These are phyloP conservation scores for Lysiphlebus fabarum DNA, from an alignment of 1,140 invertebrate genomes.

Conservation along the genomic window DNA sequence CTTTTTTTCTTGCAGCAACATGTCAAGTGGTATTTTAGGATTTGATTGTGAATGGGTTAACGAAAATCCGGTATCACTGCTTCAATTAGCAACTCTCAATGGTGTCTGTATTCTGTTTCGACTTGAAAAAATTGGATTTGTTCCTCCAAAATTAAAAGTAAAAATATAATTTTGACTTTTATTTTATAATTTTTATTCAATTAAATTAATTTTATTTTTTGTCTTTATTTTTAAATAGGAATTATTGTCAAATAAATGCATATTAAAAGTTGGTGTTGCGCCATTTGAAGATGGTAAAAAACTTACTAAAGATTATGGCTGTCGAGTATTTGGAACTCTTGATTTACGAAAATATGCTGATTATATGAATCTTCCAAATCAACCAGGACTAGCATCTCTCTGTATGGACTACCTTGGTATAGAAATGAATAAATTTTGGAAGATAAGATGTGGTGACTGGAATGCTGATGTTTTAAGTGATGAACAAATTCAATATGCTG, in stretches of 20 bases:
- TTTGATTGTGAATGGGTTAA: slow-evolving; percentile 74
- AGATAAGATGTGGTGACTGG: slow-evolving; percentile 71
- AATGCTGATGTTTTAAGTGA: slow-evolving; percentile 61
- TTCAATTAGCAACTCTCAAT: slow-evolving; percentile 64
- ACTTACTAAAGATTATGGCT: slow-evolving; percentile 64
- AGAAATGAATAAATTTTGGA: slow-evolving; percentile 65
- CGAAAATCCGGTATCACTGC: slow-evolving; percentile 59
- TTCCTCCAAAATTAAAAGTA: slow-evolving; percentile 60
- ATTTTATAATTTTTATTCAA: no score
- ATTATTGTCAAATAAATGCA: slow-evolving; percentile 53
- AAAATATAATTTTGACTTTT: no score
- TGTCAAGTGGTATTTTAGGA: slow-evolving; percentile 56
- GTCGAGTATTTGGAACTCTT: slow-evolving; percentile 63
- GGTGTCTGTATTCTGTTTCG: slow-evolving; percentile 65
- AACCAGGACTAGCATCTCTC: slow-evolving; percentile 62
- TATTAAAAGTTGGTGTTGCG: slow-evolving; percentile 75
- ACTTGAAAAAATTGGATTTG: slow-evolving; percentile 57
- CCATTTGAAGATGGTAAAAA: slow-evolving; percentile 69
- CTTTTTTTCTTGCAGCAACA: slow-evolving; percentile 38
- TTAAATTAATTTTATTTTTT: not conserved
- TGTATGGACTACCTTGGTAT: slow-evolving; percentile 59
- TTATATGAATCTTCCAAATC: slow-evolving; percentile 46
- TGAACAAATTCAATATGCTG: slow-evolving; percentile 69
- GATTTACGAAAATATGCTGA: slow-evolving; percentile 69
- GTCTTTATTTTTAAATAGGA: slow-evolving; percentile 34